Evolutionary conservation across 2,113 vertebrate genomes (phyloP), one percentile per base, ranked within the genome.

Genomic region (Lethenteron reissneri): DNA sequence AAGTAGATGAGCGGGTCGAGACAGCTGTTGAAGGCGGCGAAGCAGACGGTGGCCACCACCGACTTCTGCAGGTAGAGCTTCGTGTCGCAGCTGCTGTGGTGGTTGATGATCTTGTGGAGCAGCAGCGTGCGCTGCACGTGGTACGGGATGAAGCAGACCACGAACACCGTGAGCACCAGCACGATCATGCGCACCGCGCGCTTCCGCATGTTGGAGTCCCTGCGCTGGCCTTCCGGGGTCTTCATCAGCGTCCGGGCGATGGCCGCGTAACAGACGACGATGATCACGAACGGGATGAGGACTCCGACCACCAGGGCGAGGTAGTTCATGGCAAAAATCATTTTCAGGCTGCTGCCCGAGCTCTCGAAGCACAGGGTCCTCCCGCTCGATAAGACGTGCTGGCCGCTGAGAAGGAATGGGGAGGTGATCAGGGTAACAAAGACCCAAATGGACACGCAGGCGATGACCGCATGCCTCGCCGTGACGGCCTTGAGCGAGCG

Each of bases 1-100:
- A 95, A 97, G 70, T 97, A 97, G 10, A 97, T 83, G 70, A 97
- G 77, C 0, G 94, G 94, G 72, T 97, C 90, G 12, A 97, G 92
- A 78, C 92, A 97, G 21, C 87, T 90, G 74, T 97, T 97, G 77
- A 87, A 75, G 1, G 92, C 90, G 0, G 92, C 91, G 73, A 97
- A 80, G 70, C 86, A 86, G 69, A 95, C 81, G 0, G 89, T 95
- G 74, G 96, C 79, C 56, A 97, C 86, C 0, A 97, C 92, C 0
- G 79, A 85, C 75, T 96, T 99, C 79, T 95, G 92, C 78, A 95
- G 85, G 74, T 77, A 80, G 1, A 84, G 1, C 4, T 68, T 17
- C 9, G 84, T 81, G 0, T 81, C 75, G 1, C 87, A 92, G 73
- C 70, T 73, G 2, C 58, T 4, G 1, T 74, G 75, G 0, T n/a